phyloP scores from a whole-genome alignment of 2,888 invertebrate genomes.

The Drosophila koepferae region DNA sequence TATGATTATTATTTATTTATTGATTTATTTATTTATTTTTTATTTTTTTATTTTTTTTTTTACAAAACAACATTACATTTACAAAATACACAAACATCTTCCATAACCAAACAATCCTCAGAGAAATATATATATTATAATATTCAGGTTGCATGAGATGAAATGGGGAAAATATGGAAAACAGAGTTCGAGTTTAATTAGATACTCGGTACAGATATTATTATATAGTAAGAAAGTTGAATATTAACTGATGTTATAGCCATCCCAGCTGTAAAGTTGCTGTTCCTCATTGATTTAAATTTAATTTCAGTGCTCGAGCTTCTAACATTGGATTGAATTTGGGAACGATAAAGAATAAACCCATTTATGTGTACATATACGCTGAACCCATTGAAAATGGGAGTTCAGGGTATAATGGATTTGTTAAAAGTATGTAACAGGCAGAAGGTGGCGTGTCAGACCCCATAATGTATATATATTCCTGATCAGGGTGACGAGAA shows the following conservation, averaged over 20 bases:
- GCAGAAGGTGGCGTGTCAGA: too few species aligned
- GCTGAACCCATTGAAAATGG: too few species aligned
- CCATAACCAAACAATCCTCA: not conserved
- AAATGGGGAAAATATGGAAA: not conserved
- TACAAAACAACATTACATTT: too few species aligned
- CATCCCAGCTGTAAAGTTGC: not conserved
- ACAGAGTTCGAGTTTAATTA: not conserved
- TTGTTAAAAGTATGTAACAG: too few species aligned
- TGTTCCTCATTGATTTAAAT: conserved; percentile 33
- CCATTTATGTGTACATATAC: not conserved
- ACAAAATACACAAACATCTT: too few species aligned
- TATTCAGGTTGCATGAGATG: not conserved
- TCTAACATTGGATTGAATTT: conserved; percentile 59
- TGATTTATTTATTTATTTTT: too few species aligned
- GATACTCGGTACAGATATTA: not conserved
- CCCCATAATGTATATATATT: too few species aligned
- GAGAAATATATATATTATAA: not conserved
- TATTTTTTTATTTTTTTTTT: too few species aligned
- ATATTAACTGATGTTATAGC: not conserved
- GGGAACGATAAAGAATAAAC: not conserved
- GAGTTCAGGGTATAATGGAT: too few species aligned
- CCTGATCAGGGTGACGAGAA: too few species aligned
- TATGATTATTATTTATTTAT: too few species aligned
- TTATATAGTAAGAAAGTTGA: not conserved
- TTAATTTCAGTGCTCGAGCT: conserved; percentile 70